Conservation (phyloP, 2,888 invertebrate genomes). For the Tiliacea citrago region DNA sequence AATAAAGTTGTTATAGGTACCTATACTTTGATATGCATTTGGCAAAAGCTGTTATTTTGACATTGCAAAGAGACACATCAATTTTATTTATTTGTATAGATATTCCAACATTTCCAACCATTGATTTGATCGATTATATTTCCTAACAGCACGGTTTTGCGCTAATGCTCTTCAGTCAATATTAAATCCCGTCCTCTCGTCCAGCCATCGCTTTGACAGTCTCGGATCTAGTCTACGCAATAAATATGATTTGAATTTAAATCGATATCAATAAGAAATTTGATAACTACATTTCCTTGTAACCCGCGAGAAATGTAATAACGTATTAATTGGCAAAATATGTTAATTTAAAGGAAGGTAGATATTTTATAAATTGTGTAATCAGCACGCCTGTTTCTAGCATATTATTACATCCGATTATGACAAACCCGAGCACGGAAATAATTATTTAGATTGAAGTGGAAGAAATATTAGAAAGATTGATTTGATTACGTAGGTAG, state of each 20-base stretch:
- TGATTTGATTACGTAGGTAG: constrained; percentile 34
- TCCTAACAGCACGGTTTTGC: constrained; percentile 1
- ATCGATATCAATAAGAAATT: constrained; percentile 38
- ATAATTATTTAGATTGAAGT: constrained; percentile 35
- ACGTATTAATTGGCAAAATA: constrained; percentile 52
- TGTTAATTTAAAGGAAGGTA: constrained; percentile 52
- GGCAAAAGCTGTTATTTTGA: too few relatives aligned
- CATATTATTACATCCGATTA: constrained; percentile 29
- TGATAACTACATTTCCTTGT: constrained; percentile 53
- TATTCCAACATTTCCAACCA: too few relatives aligned
- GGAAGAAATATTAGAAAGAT: constrained; percentile 45
- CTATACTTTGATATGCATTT: too few relatives aligned
- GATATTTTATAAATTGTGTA: constrained; percentile 45
- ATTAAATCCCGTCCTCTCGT: background rate
- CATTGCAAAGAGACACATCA: too few relatives aligned
- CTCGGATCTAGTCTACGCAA: background rate
- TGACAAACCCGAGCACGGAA: constrained; percentile 31
- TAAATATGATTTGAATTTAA: constrained; percentile 19
- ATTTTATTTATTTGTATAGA: too few relatives aligned
- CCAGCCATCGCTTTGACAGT: background rate
- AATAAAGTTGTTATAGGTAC: too few relatives aligned
- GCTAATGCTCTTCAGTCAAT: constrained; percentile 5
- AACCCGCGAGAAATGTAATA: constrained; percentile 51
- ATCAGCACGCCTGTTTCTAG: constrained; percentile 17
- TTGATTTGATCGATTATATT: too few relatives aligned